Evolutionary conservation across 2,113 vertebrate genomes (phyloP).

Genomic region (Okapia johnstoni): DNA sequence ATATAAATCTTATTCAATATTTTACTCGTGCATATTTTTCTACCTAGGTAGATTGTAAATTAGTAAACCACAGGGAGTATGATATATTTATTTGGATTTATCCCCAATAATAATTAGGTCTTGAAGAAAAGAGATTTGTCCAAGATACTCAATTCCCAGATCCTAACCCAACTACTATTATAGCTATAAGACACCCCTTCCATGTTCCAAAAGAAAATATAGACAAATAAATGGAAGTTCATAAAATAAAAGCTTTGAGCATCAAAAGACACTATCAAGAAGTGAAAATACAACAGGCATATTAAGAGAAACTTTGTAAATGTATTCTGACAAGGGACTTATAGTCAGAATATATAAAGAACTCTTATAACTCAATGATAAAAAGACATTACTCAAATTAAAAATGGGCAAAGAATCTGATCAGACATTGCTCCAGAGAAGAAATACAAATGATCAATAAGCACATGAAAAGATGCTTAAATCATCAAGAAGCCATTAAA

Average conservation of each 20-base stretch:
- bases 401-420: neutral
- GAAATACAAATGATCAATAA: neutral
- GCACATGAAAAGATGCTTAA: neutral
- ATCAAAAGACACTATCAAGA: neutral
- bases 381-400: neutral
- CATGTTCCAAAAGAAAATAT: neutral
- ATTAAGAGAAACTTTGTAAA: neutral
- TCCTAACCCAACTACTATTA: neutral
- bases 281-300: neutral
- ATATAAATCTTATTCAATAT: neutral
- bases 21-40: neutral
- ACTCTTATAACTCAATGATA: neutral
- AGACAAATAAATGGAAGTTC: neutral
- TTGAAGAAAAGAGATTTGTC: neutral
- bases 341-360: neutral
- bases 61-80: neutral
- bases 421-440: neutral
- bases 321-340: neutral
- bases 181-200: neutral
- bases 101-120: neutral
- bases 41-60: neutral
- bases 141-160: neutral
- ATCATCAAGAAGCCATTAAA: neutral
- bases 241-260: neutral
- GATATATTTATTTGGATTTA: neutral